Base-by-base conservation (phyloP, 2,113 vertebrate species). In the Theropithecus gelada region DNA sequence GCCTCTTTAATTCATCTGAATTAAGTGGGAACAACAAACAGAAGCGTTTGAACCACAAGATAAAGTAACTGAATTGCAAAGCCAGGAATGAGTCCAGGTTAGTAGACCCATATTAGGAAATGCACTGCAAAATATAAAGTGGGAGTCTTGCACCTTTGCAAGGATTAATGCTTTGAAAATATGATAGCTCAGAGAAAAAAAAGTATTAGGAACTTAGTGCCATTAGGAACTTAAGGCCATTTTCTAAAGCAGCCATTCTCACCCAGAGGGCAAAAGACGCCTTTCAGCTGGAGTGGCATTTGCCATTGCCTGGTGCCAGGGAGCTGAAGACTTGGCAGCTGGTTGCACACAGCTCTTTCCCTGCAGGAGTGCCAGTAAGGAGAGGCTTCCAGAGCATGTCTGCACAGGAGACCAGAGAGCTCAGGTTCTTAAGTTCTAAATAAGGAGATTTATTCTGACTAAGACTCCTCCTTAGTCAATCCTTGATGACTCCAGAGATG, bases 401-500 rank as follows among this genome's bases (percentile, higher is more conserved):
- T 95, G 96, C 87, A 90, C 93, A 88, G 80, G 96, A 78, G 81
- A 85, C 61, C 57, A 78, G 94, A 84, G 86, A 23, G 73, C 80
- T 88, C 64, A 88, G 73, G 73, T 40, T 94, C 89, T 95, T 72
- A n/a, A 88, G n/a, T n/a, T 92, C 92, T 97, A 92, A 94, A 94
- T 88, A 96, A 96, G 93, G 93, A 92, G 87, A 96, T 90, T 96
- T 57, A 82, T 93, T 94, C 76, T 88, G 73, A 93, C 70, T 50
- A 83, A 45, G 72, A 78, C 48, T 83, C 75, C 70, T 93, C 40
- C 64, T 88, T 92, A 87, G 95, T 97, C 89, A 66, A 20, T 90
- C 43, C 55, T 79, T 72, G 30, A 76, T 96, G 91, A 84, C 45
- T 92, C 38, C 25, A 57, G 96, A 96, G 80, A 82, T 2, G 8